These are phyloP conservation scores for Argopecten irradians DNA, from an alignment of 1,140 invertebrate genomes.

Conservation along the genomic window DNA sequence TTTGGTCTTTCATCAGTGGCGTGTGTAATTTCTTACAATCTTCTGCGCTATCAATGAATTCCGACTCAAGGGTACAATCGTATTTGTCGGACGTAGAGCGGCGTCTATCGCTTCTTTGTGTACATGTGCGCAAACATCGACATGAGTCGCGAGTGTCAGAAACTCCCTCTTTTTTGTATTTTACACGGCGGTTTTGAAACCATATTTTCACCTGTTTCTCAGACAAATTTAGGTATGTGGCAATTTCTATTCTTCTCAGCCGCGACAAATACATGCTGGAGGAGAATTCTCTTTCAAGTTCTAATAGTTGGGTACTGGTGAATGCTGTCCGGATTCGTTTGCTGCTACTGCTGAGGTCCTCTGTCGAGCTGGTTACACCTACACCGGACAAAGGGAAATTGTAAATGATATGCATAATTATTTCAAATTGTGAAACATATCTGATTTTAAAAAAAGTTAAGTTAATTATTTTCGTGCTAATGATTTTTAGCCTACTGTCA, in stretches of 20 bases:
- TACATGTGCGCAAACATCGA: slow-evolving; percentile 78
- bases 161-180: slow-evolving; percentile 88
- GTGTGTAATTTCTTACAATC: slow-evolving; percentile 14
- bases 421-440: too few relatives aligned
- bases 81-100: not conserved
- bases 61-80: not conserved
- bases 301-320: slow-evolving; percentile 80
- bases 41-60: not conserved
- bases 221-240: slow-evolving; percentile 83
- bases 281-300: slow-evolving; percentile 80
- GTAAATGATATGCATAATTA: too few relatives aligned
- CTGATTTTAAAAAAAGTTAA: too few relatives aligned
- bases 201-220: slow-evolving; percentile 97
- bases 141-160: slow-evolving; percentile 76
- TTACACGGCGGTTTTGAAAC: slow-evolving; percentile 93
- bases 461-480: too few relatives aligned
- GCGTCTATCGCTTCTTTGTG: slow-evolving; percentile 24
- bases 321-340: slow-evolving; percentile 81
- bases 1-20: not conserved
- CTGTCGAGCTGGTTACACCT: slow-evolving; percentile 71
- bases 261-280: slow-evolving; percentile 81
- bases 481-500: too few relatives aligned
- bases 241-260: slow-evolving; percentile 81
- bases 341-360: slow-evolving; percentile 68
- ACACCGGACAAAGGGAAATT: slow-evolving; percentile 37